Base-by-base conservation (phyloP, 2,797 vertebrate genomes). In the Ctenopoma multispine region DNA sequence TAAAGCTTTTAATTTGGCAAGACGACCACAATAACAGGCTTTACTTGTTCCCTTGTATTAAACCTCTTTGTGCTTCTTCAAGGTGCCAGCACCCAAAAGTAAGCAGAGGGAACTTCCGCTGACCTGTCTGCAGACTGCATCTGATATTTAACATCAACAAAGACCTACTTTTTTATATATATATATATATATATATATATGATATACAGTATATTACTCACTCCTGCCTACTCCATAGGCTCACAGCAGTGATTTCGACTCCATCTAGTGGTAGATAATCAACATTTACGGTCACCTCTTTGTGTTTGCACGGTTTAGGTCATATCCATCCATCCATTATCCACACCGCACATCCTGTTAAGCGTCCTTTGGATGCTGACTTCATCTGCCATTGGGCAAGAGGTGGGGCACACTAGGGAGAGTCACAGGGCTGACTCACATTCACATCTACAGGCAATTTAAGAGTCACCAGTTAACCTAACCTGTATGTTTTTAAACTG, bases 201-300 rank as follows among this genome's bases (percentile, higher is more conserved):
- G n/a, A n/a, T n/a, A n/a, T n/a, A n/a, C n/a, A n/a, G n/a, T n/a
- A n/a, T n/a, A n/a, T n/a, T 31, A 29, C 27, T 62, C 34, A 27
- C 20, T 31, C 44, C 23, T n/a, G 2, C 1, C 17, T 2, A 0
- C 49, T 3, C 13, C 23, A 40, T 34, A 49, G 12, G 12, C 36
- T 70, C 40, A 67, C 20, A 29, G 1, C 20, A 79, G 58, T 62
- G 60, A 75, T 62, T 75, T 62, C 21, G 70, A n/a, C 83, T 61
- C 89, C 89, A 83, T 77, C 90, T 91, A 88, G 86, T 89, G 90
- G 88, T 47, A 1, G 1, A 56, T 9, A 14, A 63, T 27, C 14
- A 43, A 23, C 54, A 58, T 11, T 20, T 4, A 3, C 17, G 13
- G 44, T 13, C 60, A 47, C 11, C 15, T 51, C 1, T 31, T 17